Conservation (phyloP, 2,888 invertebrate genomes). For the Ganaspis brasiliensis region DNA sequence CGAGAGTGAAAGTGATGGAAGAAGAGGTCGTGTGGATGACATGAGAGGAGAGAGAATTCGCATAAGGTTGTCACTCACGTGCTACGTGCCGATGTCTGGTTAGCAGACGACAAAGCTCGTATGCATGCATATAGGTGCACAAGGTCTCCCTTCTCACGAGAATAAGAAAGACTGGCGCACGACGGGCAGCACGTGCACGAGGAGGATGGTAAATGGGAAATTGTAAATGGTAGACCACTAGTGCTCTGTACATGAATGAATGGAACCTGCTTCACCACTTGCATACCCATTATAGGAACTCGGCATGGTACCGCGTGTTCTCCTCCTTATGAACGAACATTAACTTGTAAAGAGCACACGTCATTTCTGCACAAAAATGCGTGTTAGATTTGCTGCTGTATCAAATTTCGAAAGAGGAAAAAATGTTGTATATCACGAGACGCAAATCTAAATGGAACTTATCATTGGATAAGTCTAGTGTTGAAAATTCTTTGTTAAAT, state of each 20-base stretch:
- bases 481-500: no score
- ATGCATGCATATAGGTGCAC: slow-evolving; percentile 58
- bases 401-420: no score
- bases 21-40: slow-evolving; percentile 16
- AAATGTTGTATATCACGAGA: no score
- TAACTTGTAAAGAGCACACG: slow-evolving; percentile 30
- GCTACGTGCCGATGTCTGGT: slow-evolving; percentile 54
- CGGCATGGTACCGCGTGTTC: slow-evolving; percentile 50
- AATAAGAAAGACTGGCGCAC: slow-evolving; percentile 60
- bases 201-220: slow-evolving; percentile 76
- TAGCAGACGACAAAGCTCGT: slow-evolving; percentile 53
- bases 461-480: no score
- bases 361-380: background rate
- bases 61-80: slow-evolving; percentile 50
- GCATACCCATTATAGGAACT: slow-evolving; percentile 77
- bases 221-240: slow-evolving; percentile 76
- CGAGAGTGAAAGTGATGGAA: slow-evolving; percentile 14
- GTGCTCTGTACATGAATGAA: slow-evolving; percentile 78
- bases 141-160: slow-evolving; percentile 61
- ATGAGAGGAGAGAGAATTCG: slow-evolving; percentile 42
- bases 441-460: no score
- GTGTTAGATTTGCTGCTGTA: no score
- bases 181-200: slow-evolving; percentile 65
- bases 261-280: slow-evolving; percentile 79
- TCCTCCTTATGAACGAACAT: slow-evolving; percentile 49